phyloP scores from a whole-genome alignment of 2,113 vertebrate genomes.

The Podarcis muralis region DNA sequence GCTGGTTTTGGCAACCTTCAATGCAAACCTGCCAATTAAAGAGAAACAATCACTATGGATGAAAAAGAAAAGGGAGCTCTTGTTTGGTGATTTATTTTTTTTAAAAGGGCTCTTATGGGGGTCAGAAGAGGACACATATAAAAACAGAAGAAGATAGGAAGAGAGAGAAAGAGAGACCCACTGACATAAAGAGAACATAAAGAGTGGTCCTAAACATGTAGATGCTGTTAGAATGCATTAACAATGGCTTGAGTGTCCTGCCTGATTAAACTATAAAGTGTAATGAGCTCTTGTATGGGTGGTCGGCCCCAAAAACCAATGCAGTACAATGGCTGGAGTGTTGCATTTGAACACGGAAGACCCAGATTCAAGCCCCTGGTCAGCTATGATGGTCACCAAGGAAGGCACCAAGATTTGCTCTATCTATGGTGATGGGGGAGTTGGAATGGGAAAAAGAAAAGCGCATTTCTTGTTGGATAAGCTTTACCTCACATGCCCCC shows the following conservation, averaged over 20 bases:
- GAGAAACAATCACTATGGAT: neutral
- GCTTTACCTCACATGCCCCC: neutral
- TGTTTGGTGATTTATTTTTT: neutral
- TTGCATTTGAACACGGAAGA: neutral
- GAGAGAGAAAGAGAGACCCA: constrained; percentile 1
- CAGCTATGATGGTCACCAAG: neutral
- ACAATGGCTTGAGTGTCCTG: constrained; percentile 12
- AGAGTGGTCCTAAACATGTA: neutral
- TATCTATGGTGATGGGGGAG: no score
- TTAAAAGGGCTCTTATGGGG: neutral
- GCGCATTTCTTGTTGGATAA: neutral
- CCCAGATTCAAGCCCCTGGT: neutral
- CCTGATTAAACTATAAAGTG: neutral
- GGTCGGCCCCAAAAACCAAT: neutral
- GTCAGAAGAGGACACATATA: neutral
- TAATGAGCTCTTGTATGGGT: neutral
- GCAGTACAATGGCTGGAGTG: neutral
- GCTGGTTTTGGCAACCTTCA: constrained; percentile 2
- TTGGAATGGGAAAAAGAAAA: neutral
- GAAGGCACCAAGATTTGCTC: no score
- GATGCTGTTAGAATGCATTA: neutral
- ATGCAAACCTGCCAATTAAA: constrained; percentile 17
- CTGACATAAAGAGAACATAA: neutral
- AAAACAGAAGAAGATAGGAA: neutral
- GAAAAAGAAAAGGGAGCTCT: constrained; percentile 7